Evolutionary conservation across 2,113 vertebrate species (phyloP), one percentile per base, ranked within the genome.

Genomic region (Bettongia penicillata): DNA sequence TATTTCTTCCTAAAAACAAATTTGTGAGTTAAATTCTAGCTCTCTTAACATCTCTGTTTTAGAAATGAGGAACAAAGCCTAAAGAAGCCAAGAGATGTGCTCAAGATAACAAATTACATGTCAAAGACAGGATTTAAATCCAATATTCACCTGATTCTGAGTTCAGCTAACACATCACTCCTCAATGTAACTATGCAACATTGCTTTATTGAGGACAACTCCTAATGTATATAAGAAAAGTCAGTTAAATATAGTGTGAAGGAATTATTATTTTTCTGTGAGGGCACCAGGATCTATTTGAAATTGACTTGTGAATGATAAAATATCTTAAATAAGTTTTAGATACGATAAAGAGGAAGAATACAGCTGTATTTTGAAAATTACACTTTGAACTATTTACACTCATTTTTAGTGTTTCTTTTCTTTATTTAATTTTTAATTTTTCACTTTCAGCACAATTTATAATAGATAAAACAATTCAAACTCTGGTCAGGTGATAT

Each of bases 241-340:
- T 53, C 92, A 90, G 24, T 68, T 91, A 95, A 96, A 94, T 51
- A 2, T n/a, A 84, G 5, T 22, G 43, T 43, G 14, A 84, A 43
- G n/a, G n/a, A 7, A 22, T 8, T 22, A 8, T 10, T 48, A 51
- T 94, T 89, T 94, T 90, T 49, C 68, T 94, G 96, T 51, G 94
- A 61, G 37, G n/a, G 37, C 24, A 93, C 95, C 91, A 19, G 9
- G 47, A 50, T 91, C 10, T 94, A 53, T 91, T 93, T 96, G 90
- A 96, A 93, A 68, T 8, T 49, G 84, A 96, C 0, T 91, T 93
- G 14, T 91, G 94, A 96, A n/a, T 93, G 93, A 47, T 89, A 47
- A 97, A n/a, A 94, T 93, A 53, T 55, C 68, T 89, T 93, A 93
- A 95, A 53, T 28, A 53, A 11, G 25, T 93, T 96, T 95, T 77